Conservation (phyloP, 2,113 vertebrate genomes). For the Aplodontia rufa region DNA sequence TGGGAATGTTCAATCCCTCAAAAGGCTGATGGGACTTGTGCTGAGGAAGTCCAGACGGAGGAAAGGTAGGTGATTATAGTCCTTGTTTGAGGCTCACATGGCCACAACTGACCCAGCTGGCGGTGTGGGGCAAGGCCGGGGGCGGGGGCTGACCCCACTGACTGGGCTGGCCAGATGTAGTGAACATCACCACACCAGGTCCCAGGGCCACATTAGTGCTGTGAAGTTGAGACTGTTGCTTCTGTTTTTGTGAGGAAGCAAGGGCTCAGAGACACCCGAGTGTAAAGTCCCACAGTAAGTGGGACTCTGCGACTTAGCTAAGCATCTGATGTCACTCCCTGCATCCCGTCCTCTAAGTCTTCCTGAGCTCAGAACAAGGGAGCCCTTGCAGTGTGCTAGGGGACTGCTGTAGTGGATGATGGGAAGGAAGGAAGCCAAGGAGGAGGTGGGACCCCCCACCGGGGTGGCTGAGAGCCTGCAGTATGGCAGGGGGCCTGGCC, state of each 20-base stretch:
- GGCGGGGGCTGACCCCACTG: accelerated
- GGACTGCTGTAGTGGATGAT: neutral
- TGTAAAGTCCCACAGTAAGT: neutral
- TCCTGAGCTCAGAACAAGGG: neutral
- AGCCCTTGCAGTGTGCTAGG: neutral
- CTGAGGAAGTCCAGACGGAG: neutral
- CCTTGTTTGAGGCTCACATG: neutral
- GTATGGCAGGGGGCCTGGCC: neutral
- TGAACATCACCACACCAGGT: neutral
- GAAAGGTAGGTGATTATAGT: accelerated
- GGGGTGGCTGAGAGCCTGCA: accelerated
- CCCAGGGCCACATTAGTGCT: too few relatives aligned
- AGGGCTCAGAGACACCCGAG: neutral
- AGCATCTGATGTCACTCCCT: neutral
- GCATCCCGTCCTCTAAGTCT: neutral
- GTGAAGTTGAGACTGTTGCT: accelerated
- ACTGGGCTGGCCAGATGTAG: accelerated
- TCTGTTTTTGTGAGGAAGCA: neutral
- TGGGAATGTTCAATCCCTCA: neutral
- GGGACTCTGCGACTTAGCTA: too few relatives aligned
- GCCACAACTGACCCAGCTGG: neutral
- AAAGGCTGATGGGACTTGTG: neutral
- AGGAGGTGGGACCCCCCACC: accelerated
- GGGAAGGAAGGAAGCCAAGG: neutral
- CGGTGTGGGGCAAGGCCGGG: neutral